Conservation (phyloP, 2,797 vertebrate genomes). For the Eidolon dupreanum region DNA sequence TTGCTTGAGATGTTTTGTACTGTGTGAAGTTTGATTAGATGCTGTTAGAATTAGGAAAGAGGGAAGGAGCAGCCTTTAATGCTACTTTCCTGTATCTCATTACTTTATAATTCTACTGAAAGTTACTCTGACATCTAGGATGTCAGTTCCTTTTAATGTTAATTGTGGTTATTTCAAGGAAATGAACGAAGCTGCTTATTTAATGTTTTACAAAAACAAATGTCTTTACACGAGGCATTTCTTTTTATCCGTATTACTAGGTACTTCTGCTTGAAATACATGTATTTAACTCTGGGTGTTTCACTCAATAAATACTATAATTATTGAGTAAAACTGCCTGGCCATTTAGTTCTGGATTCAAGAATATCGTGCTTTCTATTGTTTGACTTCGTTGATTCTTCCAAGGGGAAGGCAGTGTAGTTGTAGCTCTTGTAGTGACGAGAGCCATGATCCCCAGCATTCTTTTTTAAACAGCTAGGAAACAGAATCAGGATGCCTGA, state of each 20-base stretch:
- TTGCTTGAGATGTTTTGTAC: constrained; percentile 35
- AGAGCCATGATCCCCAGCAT: constrained; percentile 1
- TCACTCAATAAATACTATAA: constrained; percentile 19
- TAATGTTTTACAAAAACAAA: constrained; percentile 50
- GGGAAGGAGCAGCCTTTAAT: neutral
- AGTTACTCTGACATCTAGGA: constrained; percentile 16
- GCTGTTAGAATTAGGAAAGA: neutral
- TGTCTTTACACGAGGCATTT: constrained; percentile 35
- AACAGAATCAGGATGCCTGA: neutral
- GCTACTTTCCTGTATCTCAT: neutral
- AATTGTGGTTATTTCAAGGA: constrained; percentile 35
- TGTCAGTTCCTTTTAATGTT: constrained; percentile 38
- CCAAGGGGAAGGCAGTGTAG: neutral
- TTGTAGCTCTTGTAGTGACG: neutral
- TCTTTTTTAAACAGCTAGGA: neutral
- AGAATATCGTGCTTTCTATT: constrained; percentile 28
- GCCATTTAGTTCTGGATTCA: constrained; percentile 31
- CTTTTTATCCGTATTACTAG: constrained; percentile 31
- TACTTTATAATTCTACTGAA: constrained; percentile 40
- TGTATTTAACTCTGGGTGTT: constrained; percentile 23
- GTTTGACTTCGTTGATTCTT: constrained; percentile 4
- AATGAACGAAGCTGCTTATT: constrained; percentile 52
- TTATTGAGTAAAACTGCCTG: constrained; percentile 49
- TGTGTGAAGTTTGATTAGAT: constrained; percentile 42
- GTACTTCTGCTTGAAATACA: constrained; percentile 28